Evolutionary conservation across 53 echinoderm and acorn worm genomes (phyloP).

Genomic region (Paracentrotus lividus): DNA sequence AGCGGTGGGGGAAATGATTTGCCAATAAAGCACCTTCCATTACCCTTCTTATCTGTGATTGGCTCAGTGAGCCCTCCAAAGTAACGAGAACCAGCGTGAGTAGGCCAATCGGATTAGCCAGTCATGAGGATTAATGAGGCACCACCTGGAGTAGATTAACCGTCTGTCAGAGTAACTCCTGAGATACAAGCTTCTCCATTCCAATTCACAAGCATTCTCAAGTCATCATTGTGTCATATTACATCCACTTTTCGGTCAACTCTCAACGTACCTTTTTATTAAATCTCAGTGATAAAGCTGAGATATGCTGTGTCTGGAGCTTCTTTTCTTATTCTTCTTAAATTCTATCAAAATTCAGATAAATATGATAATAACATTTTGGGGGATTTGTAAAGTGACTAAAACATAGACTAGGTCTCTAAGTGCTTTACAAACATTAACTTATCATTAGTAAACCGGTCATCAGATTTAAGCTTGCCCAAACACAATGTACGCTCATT

Average conservation of each 20-base stretch:
- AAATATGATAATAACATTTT: too few relatives aligned
- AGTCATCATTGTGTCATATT: background rate
- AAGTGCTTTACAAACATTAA: too few relatives aligned
- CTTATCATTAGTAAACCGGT: too few relatives aligned
- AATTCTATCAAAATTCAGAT: too few relatives aligned
- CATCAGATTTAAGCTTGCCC: too few relatives aligned
- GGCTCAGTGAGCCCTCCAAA: background rate
- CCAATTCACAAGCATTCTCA: background rate
- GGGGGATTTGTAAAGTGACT: too few relatives aligned
- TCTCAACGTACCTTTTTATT: background rate
- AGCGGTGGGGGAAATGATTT: background rate
- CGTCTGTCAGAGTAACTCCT: conserved; percentile 5
- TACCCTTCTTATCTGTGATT: conserved; percentile 50
- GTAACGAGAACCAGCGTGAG: conserved; percentile 44
- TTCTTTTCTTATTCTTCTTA: too few relatives aligned
- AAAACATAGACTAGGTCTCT: too few relatives aligned
- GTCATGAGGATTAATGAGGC: conserved; percentile 27
- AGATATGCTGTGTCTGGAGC: too few relatives aligned
- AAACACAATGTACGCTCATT: too few relatives aligned
- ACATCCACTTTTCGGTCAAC: background rate
- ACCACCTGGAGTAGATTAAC: conserved; percentile 41
- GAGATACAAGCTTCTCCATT: background rate
- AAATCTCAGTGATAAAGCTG: background rate
- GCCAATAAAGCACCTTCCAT: conserved; percentile 47
- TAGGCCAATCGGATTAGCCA: conserved; percentile 49